phyloP scores from a whole-genome alignment of 2,888 invertebrate genomes.

The Sarcophaga variegata region DNA sequence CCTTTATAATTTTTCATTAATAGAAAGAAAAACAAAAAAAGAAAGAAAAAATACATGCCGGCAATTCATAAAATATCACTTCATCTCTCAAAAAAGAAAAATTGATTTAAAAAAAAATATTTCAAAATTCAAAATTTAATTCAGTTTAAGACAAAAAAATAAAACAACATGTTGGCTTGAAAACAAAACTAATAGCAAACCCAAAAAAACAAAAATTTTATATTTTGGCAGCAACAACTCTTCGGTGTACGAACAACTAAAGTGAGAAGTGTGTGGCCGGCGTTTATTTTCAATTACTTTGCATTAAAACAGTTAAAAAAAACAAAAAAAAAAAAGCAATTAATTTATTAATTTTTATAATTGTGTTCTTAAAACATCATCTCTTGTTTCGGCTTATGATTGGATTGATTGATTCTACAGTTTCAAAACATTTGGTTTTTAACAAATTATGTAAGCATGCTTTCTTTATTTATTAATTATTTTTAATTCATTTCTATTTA shows the following conservation, averaged over 20 bases:
- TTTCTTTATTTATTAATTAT: constrained; percentile 74
- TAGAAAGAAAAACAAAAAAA: neutral
- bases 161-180: constrained; percentile 11
- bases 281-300: constrained; percentile 76
- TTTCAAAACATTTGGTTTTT: constrained; percentile 75
- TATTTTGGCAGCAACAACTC: constrained; percentile 48
- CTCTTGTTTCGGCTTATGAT: constrained; percentile 69
- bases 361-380: constrained; percentile 66
- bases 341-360: constrained; percentile 61
- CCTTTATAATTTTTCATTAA: constrained; percentile 40
- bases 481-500: constrained; percentile 54
- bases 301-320: constrained; percentile 71
- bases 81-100: constrained; percentile 45
- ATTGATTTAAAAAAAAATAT: constrained; percentile 1
- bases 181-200: neutral
- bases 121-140: constrained; percentile 16
- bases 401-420: constrained; percentile 69
- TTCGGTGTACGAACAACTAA: constrained; percentile 31
- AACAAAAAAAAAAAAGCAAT: constrained; percentile 43
- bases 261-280: constrained; percentile 73
- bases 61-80: constrained; percentile 52
- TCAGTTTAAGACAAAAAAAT: neutral
- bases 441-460: constrained; percentile 81
- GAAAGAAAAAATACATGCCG: constrained; percentile 63
- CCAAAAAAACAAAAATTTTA: neutral